phyloP scores from a whole-genome alignment of 1,140 invertebrate genomes.

The Orussus abietinus region DNA sequence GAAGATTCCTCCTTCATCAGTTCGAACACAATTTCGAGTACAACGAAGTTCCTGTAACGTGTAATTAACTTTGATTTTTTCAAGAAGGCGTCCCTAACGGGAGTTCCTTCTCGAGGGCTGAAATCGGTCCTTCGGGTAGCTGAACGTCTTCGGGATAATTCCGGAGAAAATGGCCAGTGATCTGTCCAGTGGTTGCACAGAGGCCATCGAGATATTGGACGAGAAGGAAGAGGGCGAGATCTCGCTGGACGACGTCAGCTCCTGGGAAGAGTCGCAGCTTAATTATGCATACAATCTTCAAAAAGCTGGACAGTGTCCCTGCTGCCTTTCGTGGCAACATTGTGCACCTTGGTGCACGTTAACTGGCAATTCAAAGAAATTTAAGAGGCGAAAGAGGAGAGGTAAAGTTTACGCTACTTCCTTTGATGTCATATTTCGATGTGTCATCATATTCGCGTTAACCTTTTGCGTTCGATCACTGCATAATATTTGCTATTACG shows the following conservation, averaged over 20 bases:
- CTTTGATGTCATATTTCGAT: background rate
- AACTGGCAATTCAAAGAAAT: conserved; percentile 14
- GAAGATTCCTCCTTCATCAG: too few relatives aligned
- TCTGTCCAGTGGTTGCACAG: conserved; percentile 39
- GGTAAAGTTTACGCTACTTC: conserved; percentile 26
- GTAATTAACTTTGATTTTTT: too few relatives aligned
- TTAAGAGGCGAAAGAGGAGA: conserved; percentile 24
- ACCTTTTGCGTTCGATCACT: too few relatives aligned
- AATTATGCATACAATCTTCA: conserved; percentile 21
- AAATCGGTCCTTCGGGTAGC: too few relatives aligned
- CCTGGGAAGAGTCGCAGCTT: conserved; percentile 42
- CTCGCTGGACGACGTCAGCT: conserved; percentile 50
- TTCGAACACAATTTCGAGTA: too few relatives aligned
- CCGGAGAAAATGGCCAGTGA: conserved; percentile 51
- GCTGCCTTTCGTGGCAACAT: conserved; percentile 26
- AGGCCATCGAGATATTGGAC: conserved; percentile 37
- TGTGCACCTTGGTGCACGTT: conserved; percentile 31
- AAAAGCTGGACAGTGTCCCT: conserved; percentile 17
- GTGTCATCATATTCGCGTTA: background rate
- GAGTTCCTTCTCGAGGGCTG: too few relatives aligned
- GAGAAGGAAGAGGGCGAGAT: conserved; percentile 49
- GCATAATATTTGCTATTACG: too few relatives aligned
- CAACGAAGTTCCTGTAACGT: too few relatives aligned
- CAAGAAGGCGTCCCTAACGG: too few relatives aligned
- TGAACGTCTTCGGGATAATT: too few relatives aligned